Base-by-base conservation (phyloP, 1,140 invertebrate genomes). In the Papilio xuthus region DNA sequence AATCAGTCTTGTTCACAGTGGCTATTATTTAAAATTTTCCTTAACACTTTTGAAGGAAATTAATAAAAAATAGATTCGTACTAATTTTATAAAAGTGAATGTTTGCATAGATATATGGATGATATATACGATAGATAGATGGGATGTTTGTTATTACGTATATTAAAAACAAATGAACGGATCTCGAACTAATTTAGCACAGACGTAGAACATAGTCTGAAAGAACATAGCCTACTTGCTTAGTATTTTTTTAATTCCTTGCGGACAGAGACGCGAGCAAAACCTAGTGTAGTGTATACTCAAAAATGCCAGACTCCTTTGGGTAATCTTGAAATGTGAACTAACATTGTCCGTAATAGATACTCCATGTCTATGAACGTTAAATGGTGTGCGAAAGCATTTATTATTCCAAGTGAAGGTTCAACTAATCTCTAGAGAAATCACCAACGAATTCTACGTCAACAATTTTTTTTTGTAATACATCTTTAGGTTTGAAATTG, bases 401-500 rank as follows among this genome's bases (percentile, higher is more conserved):
- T 67, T 28, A 67, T 67, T 28, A 32, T 67, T 18, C 26, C 23
- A 28, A 67, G 12, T 67, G 60, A 26, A n/a, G 53, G 60, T 67
- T 67, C 60, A 67, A 10, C 56, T 60, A 6, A 15, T 15, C 60
- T 28, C 26, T 32, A 13, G 60, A 67, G 60, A 67, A 67, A 67
- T 67, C 23, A 15, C 2, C 26, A 28, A 67, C 23, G 60, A 67
- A 67, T 7, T 12, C 23, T 67, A 53, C 12, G 26, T 28, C 60
- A 28, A 67, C n/a, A n/a, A n/a, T n/a, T n/a, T 15, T 15, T 28
- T 28, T 67, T 67, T 67, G 60, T 67, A 67, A 32, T 67, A 67
- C 23, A 9, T 26, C 26, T 20, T 0, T 26, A 20, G 56, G 23
- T 26, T 23, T 26, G 23, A 60, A 60, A 7, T n/a, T 56, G 56